Evolutionary conservation across 2,113 vertebrate genomes (phyloP).

Genomic region (Onychostruthus taczanowskii): DNA sequence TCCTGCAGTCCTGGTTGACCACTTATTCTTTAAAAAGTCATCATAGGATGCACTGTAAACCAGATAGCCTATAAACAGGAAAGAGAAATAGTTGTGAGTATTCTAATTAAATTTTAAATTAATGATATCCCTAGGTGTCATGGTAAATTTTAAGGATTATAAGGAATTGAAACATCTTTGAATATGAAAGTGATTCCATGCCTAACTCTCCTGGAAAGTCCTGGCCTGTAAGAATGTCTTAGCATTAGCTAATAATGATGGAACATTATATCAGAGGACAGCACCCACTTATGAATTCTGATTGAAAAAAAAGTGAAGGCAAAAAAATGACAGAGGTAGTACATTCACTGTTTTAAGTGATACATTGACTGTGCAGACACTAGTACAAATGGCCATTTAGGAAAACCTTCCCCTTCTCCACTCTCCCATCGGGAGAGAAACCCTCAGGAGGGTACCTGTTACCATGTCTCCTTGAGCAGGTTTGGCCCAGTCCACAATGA

Average conservation of each 20-base stretch:
- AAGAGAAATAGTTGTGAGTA: not conserved
- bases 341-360: not conserved
- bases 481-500: constrained; percentile 94
- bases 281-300: not conserved
- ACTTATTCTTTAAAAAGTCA: constrained; percentile 92
- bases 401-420: not conserved
- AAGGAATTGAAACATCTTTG: not conserved
- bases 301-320: not conserved
- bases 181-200: not conserved
- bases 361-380: not conserved
- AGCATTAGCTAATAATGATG: not conserved
- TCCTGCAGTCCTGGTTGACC: constrained; percentile 82
- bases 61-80: constrained; percentile 82
- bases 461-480: constrained; percentile 87
- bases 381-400: not conserved
- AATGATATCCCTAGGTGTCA: not conserved
- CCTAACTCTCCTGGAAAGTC: not conserved
- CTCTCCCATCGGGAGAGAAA: not conserved
- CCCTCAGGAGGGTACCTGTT: constrained; percentile 78
- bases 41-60: constrained; percentile 97
- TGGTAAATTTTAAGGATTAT: not conserved
- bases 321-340: not conserved
- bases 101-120: not conserved
- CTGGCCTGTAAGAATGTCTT: not conserved
- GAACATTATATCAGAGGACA: not conserved